phyloP scores from a whole-genome alignment of 2,113 vertebrate species.

The Triplophysa dalaica region DNA sequence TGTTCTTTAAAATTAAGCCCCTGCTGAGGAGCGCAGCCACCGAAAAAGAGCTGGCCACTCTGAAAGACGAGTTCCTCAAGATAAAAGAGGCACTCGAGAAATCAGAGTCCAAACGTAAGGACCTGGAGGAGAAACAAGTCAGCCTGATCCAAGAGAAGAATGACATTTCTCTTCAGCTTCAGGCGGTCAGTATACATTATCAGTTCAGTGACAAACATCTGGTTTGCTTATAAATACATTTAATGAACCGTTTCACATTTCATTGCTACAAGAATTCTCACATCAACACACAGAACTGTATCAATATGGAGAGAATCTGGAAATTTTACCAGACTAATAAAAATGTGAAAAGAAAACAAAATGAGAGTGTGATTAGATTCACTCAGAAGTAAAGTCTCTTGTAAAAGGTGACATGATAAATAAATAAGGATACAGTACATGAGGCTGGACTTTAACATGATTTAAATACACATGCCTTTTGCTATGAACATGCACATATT shows the following conservation, averaged over 20 bases:
- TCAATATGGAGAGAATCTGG: too few species aligned
- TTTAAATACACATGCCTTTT: too few species aligned
- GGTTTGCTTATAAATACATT: not conserved
- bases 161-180: conserved; percentile 86
- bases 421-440: too few species aligned
- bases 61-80: conserved; percentile 86
- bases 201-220: not conserved
- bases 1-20: conserved; percentile 97
- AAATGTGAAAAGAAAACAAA: too few species aligned
- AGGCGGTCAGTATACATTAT: conserved; percentile 80
- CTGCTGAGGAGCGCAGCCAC: conserved; percentile 87
- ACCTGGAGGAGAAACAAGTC: conserved; percentile 91
- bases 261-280: not conserved
- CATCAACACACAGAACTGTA: not conserved
- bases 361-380: too few species aligned
- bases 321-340: too few species aligned
- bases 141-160: conserved; percentile 93
- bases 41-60: conserved; percentile 83
- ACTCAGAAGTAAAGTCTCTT: too few species aligned
- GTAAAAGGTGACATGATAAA: too few species aligned
- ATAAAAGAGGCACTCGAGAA: conserved; percentile 87
- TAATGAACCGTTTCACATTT: not conserved
- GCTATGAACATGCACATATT: too few species aligned
- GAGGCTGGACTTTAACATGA: too few species aligned
- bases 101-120: conserved; percentile 85